A percentile compares a stretch with the other conserved stretches of the same genome.
Conservation (phyloP, 2,888 invertebrate species). For the Mactromeris polynyma region DNA sequence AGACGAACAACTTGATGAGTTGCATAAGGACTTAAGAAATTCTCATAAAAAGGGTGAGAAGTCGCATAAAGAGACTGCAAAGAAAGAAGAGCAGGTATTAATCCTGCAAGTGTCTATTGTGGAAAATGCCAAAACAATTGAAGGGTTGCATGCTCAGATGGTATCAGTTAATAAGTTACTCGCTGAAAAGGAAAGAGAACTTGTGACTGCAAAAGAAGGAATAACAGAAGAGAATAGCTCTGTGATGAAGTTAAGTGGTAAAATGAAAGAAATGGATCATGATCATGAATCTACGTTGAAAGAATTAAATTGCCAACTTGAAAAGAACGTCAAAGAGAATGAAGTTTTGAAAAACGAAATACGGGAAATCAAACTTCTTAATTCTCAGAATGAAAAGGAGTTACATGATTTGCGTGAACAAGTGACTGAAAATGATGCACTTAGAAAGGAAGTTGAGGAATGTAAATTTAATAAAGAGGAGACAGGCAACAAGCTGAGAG, state of each 20-base stretch:
- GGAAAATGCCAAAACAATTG: slow-evolving; percentile 20
- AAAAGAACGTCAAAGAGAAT: background rate
- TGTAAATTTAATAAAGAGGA: background rate
- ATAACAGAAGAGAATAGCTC: background rate
- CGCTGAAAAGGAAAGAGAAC: slow-evolving; percentile 25
- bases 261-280: background rate
- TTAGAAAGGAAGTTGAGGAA: background rate
- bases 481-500: slow-evolving; percentile 27
- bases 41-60: slow-evolving; percentile 31
- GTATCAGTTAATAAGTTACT: slow-evolving; percentile 26
- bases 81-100: slow-evolving; percentile 29
- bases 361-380: background rate
- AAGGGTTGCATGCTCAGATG: slow-evolving; percentile 23
- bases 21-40: slow-evolving; percentile 33
- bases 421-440: background rate
- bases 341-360: background rate
- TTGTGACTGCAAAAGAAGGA: slow-evolving; percentile 28
- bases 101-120: background rate
- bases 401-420: background rate
- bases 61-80: background rate
- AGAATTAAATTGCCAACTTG: slow-evolving; percentile 3
- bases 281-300: background rate
- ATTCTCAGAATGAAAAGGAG: background rate
- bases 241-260: background rate
- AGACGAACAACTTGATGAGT: slow-evolving; percentile 27